phyloP scores from a whole-genome alignment of 2,888 invertebrate species.

The Mycalesis mineus region DNA sequence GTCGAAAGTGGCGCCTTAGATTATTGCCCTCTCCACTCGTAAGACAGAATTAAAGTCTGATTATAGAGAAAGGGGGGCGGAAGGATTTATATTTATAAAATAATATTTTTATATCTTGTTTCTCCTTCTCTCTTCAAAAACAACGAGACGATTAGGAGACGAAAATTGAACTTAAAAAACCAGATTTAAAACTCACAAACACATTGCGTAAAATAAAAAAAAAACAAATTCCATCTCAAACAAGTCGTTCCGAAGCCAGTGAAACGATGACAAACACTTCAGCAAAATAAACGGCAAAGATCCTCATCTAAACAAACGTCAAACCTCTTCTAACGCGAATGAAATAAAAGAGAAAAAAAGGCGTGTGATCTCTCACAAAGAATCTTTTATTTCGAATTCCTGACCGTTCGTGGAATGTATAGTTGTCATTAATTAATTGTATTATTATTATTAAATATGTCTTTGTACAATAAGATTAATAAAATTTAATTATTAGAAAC shows the following conservation, averaged over 20 bases:
- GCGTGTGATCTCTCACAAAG: conserved; percentile 8
- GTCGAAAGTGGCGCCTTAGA: no score
- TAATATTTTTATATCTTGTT: no score
- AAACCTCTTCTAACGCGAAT: not conserved
- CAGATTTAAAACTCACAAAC: not conserved
- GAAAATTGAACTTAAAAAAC: no score
- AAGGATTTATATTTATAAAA: no score
- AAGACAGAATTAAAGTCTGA: no score
- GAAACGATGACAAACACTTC: not conserved
- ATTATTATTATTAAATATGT: no score
- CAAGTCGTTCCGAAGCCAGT: not conserved
- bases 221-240: not conserved
- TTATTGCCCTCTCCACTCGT: no score
- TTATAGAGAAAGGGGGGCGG: no score
- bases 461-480: no score
- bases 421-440: conserved; percentile 29
- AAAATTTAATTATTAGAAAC: no score
- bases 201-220: not conserved
- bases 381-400: conserved; percentile 11
- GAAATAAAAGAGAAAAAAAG: conserved; percentile 8
- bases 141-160: no score
- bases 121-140: no score
- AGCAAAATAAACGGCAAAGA: not conserved
- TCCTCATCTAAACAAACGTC: conserved; percentile 6
- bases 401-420: conserved; percentile 16